phyloP scores from a whole-genome alignment of 2,888 invertebrate species.

The Emesis russula region DNA sequence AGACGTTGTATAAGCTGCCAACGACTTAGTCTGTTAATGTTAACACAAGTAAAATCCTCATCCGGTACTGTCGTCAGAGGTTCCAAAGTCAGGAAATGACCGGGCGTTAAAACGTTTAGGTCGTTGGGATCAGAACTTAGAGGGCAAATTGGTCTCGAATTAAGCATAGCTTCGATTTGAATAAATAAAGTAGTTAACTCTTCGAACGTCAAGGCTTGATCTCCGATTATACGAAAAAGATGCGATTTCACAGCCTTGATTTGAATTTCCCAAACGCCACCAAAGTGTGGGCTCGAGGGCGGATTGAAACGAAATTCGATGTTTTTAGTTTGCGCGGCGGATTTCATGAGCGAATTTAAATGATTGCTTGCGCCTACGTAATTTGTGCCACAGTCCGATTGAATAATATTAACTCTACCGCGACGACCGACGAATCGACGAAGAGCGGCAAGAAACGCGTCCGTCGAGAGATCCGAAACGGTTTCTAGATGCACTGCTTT shows the following conservation, averaged over 20 bases:
- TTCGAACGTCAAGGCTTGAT: conserved; percentile 55
- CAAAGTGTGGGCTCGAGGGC: conserved; percentile 45
- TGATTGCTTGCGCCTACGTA: conserved; percentile 50
- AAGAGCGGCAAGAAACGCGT: conserved; percentile 37
- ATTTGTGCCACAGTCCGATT: conserved; percentile 55
- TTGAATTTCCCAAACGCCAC: conserved; percentile 62
- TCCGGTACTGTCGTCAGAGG: not conserved
- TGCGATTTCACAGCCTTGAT: conserved; percentile 56
- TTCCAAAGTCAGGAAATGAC: not conserved
- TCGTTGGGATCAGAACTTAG: conserved; percentile 30
- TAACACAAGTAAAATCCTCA: not conserved
- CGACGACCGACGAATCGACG: conserved; percentile 32
- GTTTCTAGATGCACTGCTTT: conserved; percentile 46
- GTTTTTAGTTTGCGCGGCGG: conserved; percentile 30
- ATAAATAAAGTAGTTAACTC: conserved; percentile 48
- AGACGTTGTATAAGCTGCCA: not conserved
- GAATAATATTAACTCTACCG: conserved; percentile 36
- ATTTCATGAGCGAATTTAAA: conserved; percentile 16
- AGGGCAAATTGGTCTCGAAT: conserved; percentile 27
- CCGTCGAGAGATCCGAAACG: conserved; percentile 38
- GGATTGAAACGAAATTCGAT: conserved; percentile 50
- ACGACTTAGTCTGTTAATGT: not conserved
- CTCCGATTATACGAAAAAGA: conserved; percentile 46
- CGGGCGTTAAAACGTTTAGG: conserved; percentile 28
- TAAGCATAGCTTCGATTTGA: not conserved